Conservation (phyloP, 1,140 invertebrate genomes). For the Temnothorax curvispinosus region DNA sequence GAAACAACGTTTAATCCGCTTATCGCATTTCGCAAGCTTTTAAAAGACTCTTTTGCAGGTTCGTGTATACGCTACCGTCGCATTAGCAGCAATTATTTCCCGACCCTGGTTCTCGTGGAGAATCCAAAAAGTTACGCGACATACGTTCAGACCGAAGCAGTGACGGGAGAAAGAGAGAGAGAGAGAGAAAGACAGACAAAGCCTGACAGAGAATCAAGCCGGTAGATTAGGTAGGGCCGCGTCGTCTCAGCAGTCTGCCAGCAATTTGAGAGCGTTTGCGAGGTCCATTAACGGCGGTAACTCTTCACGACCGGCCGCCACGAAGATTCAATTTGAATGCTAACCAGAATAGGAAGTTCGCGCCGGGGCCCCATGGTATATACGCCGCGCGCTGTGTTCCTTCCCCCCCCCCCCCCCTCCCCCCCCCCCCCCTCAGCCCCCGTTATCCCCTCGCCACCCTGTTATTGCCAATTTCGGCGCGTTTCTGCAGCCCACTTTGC, state of each 20-base stretch:
- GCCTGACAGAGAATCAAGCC: slow-evolving; percentile 66
- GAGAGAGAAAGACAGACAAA: slow-evolving; percentile 13
- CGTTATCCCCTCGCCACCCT: slow-evolving; percentile 66
- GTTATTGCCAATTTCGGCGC: slow-evolving; percentile 83
- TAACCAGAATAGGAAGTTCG: slow-evolving; percentile 83
- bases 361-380: slow-evolving; percentile 74
- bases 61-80: slow-evolving; percentile 23
- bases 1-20: slow-evolving; percentile 42
- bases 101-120: slow-evolving; percentile 38
- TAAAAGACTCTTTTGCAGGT: slow-evolving; percentile 46
- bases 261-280: slow-evolving; percentile 80
- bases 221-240: slow-evolving; percentile 75
- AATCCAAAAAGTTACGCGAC: slow-evolving; percentile 58
- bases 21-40: slow-evolving; percentile 55
- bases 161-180: slow-evolving; percentile 11
- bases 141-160: slow-evolving; percentile 34
- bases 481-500: slow-evolving; percentile 82
- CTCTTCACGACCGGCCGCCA: slow-evolving; percentile 80
- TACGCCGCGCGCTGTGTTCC: slow-evolving; percentile 64
- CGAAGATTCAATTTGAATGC: slow-evolving; percentile 84
- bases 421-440: not conserved
- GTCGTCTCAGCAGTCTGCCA: slow-evolving; percentile 77
- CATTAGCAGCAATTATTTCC: slow-evolving; percentile 61
- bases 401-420: not conserved
- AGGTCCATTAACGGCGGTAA: slow-evolving; percentile 82